Conservation (phyloP, 2,113 vertebrate species). For the Hippocampus zosterae region DNA sequence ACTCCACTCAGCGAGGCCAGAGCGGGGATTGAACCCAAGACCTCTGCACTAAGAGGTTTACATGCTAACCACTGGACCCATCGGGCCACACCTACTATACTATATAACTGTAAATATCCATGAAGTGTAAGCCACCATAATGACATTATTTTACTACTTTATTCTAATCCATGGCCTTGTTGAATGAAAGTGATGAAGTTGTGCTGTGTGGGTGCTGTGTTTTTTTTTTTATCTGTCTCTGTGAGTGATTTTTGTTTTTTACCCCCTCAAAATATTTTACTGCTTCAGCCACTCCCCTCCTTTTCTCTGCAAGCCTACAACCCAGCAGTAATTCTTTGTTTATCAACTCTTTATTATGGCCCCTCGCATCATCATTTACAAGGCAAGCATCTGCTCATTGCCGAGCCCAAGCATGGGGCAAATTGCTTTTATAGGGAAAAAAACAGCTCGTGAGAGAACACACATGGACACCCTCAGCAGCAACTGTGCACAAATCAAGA, state of each 20-base stretch:
- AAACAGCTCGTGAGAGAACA: slow-evolving; percentile 62
- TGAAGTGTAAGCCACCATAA: neutral
- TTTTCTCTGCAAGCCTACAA: slow-evolving; percentile 50
- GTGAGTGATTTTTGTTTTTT: neutral
- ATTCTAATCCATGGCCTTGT: neutral
- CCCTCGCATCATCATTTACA: slow-evolving; percentile 77
- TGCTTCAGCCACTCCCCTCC: neutral
- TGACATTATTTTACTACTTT: no score
- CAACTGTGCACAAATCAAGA: slow-evolving; percentile 67
- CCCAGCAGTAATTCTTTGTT: slow-evolving; percentile 79
- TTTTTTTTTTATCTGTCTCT: slow-evolving; percentile 7
- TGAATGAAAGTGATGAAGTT: neutral
- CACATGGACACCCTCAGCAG: slow-evolving; percentile 37
- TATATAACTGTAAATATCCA: no score
- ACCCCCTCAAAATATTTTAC: neutral
- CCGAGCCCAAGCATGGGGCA: slow-evolving; percentile 75
- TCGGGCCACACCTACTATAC: no score
- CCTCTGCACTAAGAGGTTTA: no score
- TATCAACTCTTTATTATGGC: slow-evolving; percentile 80
- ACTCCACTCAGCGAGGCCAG: no score
- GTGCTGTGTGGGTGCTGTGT: neutral
- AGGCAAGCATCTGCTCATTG: slow-evolving; percentile 80
- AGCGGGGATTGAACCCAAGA: no score
- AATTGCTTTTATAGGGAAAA: slow-evolving; percentile 78
- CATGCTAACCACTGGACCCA: no score